Evolutionary conservation across 1,140 invertebrate species (phyloP).

Genomic region (Drosophila tani): DNA sequence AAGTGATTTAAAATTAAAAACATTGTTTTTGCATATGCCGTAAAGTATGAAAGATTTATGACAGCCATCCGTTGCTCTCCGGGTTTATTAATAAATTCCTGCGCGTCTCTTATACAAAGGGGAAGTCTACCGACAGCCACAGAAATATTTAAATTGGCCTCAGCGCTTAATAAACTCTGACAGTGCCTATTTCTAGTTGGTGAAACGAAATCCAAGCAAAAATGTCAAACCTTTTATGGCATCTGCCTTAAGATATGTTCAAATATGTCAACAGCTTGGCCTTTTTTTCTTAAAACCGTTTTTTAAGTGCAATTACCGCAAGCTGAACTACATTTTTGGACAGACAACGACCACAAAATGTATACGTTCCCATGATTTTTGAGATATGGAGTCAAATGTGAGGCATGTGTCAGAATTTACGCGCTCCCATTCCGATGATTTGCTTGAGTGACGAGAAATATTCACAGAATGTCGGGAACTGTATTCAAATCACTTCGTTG

Average conservation of each 20-base stretch:
- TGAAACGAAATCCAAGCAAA: constrained; percentile 7
- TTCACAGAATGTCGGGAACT: constrained; percentile 37
- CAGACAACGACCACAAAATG: constrained; percentile 53
- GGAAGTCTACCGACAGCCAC: constrained; percentile 27
- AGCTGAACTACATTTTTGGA: constrained; percentile 63
- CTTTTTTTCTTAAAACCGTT: not conserved
- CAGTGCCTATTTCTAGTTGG: constrained; percentile 44
- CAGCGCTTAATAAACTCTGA: constrained; percentile 62
- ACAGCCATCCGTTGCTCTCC: constrained; percentile 63
- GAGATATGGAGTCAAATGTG: constrained; percentile 40
- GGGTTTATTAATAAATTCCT: constrained; percentile 76
- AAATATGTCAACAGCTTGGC: constrained; percentile 24
- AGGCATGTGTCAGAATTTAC: constrained; percentile 79
- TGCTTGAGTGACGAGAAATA: constrained; percentile 59
- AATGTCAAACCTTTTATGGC: constrained; percentile 41
- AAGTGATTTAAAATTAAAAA: constrained; percentile 75
- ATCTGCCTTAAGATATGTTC: constrained; percentile 1
- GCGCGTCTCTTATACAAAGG: constrained; percentile 26
- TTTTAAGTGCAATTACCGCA: constrained; percentile 60
- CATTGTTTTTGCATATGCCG: constrained; percentile 75
- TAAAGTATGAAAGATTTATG: constrained; percentile 79
- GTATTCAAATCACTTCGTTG: constrained; percentile 14
- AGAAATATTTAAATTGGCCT: constrained; percentile 73
- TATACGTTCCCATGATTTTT: constrained; percentile 50
- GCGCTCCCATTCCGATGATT: constrained; percentile 73